Percentiles rank a stretch among this genome's conserved stretches.
These are phyloP conservation scores for Maccullochella peelii DNA, from an alignment of 2,113 vertebrate genomes.

Conservation along the genomic window DNA sequence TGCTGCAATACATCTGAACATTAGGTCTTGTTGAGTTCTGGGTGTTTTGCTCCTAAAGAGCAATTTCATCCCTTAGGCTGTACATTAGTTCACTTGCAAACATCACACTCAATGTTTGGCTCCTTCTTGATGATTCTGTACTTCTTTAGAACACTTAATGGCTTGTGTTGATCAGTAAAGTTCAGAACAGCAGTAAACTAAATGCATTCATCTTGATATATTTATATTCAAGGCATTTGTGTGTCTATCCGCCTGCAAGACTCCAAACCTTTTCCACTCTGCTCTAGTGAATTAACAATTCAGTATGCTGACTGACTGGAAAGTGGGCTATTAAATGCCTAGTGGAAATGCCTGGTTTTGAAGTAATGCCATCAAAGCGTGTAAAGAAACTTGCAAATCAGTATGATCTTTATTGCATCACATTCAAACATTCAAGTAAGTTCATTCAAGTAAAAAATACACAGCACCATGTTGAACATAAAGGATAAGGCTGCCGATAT, in stretches of 20 bases:
- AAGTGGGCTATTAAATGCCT: slow-evolving; percentile 22
- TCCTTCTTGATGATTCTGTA: neutral
- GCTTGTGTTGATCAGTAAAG: slow-evolving; percentile 4
- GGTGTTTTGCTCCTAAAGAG: slow-evolving; percentile 13
- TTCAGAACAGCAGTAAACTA: neutral
- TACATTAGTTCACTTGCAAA: neutral
- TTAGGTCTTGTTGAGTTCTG: neutral
- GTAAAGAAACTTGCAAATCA: slow-evolving; percentile 8
- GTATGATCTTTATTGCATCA: neutral
- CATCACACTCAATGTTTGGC: neutral
- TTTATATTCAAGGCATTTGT: slow-evolving; percentile 26
- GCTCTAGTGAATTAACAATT: slow-evolving; percentile 23
- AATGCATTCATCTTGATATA: slow-evolving; percentile 18
- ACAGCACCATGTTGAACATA: neutral
- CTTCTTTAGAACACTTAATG: neutral
- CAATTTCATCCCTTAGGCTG: neutral
- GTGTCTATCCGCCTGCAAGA: neutral
- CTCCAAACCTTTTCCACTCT: slow-evolving; percentile 24
- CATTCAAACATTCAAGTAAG: neutral
- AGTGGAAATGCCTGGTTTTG: slow-evolving; percentile 3
- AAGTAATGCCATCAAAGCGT: slow-evolving; percentile 7
- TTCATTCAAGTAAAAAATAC: neutral
- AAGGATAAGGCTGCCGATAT: neutral
- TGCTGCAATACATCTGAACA: neutral
- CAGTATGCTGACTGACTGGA: slow-evolving; percentile 37